Percentiles rank a stretch among this genome's conserved stretches.
These are phyloP conservation scores for Sialis lutaria DNA, from an alignment of 2,888 invertebrate genomes.

Conservation along the genomic window DNA sequence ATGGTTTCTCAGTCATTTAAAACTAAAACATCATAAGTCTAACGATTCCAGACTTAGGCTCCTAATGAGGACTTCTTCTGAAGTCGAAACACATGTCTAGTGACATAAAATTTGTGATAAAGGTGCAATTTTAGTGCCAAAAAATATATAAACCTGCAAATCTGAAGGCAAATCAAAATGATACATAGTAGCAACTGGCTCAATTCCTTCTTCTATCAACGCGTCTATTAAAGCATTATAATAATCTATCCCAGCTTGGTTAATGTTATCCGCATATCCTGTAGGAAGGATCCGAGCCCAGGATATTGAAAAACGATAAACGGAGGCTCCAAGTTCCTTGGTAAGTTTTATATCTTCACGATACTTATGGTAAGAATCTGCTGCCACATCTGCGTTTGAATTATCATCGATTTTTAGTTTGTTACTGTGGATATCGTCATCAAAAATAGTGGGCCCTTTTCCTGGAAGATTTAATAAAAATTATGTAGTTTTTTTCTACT, in stretches of 20 bases:
- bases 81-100: too few species aligned
- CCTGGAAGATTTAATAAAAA: conserved; percentile 21
- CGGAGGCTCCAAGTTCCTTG: conserved; percentile 32
- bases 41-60: too few species aligned
- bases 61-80: too few species aligned
- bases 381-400: conserved; percentile 42
- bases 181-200: conserved; percentile 43
- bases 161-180: conserved; percentile 47
- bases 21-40: too few species aligned
- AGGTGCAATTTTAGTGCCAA: too few species aligned
- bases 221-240: conserved; percentile 42
- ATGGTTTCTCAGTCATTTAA: too few species aligned
- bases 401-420: conserved; percentile 33
- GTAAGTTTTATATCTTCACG: conserved; percentile 39
- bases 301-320: conserved; percentile 42
- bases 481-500: too few species aligned
- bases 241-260: conserved; percentile 40
- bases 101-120: too few species aligned
- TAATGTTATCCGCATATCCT: conserved; percentile 35
- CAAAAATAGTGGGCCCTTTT: conserved; percentile 51
- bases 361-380: conserved; percentile 46
- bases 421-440: conserved; percentile 35
- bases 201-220: conserved; percentile 32
- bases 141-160: conserved; percentile 22
- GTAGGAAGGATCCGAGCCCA: conserved; percentile 51